Percentiles rank a stretch among this genome's conserved stretches.
Conservation (phyloP, 2,888 invertebrate genomes). For the Hartigia nigra region DNA sequence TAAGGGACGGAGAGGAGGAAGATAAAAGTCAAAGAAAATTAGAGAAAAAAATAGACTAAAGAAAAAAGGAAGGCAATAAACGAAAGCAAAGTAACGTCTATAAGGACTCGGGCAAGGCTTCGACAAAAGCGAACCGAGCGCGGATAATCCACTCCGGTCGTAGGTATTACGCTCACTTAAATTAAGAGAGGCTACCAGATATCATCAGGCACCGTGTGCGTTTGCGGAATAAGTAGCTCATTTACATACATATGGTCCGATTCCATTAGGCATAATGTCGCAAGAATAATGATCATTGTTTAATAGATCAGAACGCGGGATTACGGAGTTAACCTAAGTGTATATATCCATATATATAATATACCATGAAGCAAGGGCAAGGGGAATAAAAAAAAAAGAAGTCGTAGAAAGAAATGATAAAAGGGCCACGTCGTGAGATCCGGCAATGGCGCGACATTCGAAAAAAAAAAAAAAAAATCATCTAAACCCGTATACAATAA, state of each 20-base stretch:
- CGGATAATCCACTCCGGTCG: neutral
- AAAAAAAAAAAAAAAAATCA: conserved; percentile 23
- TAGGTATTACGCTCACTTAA: conserved; percentile 9
- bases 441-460: neutral
- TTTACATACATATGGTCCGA: conserved; percentile 8
- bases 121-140: neutral
- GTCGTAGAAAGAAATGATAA: neutral
- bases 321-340: neutral
- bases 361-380: neutral
- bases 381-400: neutral
- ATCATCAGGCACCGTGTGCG: neutral
- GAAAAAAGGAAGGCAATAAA: neutral
- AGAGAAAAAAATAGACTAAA: neutral
- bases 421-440: neutral
- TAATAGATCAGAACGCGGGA: conserved; percentile 1
- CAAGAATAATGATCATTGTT: conserved; percentile 8
- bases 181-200: conserved; percentile 3
- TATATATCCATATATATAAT: neutral
- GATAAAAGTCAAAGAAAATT: neutral
- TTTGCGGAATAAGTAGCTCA: conserved; percentile 8
- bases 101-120: neutral
- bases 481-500: neutral
- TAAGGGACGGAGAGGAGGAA: neutral
- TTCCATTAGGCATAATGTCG: neutral
- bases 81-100: neutral